Evolutionary conservation across 1,140 invertebrate species (phyloP).

Genomic region (Meteorus sp.): DNA sequence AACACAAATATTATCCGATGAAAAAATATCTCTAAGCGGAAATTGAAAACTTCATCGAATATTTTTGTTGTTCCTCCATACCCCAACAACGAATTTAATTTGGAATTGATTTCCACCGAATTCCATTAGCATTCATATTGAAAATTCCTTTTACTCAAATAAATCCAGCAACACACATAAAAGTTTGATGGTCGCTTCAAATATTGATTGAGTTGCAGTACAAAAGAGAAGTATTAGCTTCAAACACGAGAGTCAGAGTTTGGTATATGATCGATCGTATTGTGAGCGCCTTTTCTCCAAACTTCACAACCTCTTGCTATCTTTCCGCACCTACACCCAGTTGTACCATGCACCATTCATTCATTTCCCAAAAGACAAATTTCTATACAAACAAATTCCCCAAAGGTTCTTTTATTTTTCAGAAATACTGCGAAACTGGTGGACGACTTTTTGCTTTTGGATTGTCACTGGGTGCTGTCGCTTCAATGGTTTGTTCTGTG

Average conservation of each 20-base stretch:
- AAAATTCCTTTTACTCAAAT: not conserved
- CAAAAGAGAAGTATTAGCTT: conserved; percentile 13
- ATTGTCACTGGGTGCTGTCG: not conserved
- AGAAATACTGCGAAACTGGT: not conserved
- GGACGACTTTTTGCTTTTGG: conserved; percentile 4
- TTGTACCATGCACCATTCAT: too few species aligned
- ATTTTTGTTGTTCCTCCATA: too few species aligned
- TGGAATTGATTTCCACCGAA: not conserved
- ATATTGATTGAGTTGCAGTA: conserved; percentile 40
- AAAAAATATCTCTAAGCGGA: too few species aligned
- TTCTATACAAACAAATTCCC: too few species aligned
- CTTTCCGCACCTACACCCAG: not conserved
- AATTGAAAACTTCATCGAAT: too few species aligned
- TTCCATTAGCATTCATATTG: not conserved
- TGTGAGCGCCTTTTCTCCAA: too few species aligned
- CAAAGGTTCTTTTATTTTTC: conserved; percentile 3
- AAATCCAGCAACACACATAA: not conserved
- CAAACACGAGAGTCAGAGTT: not conserved
- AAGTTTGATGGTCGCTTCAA: conserved; percentile 24
- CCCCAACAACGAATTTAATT: not conserved
- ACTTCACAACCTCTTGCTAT: not conserved
- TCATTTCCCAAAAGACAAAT: too few species aligned
- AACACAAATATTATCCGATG: not conserved
- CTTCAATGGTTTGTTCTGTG: conserved; percentile 35
- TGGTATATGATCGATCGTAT: not conserved